phyloP scores from a whole-genome alignment of 2,888 invertebrate species.

The Papilio protenor region DNA sequence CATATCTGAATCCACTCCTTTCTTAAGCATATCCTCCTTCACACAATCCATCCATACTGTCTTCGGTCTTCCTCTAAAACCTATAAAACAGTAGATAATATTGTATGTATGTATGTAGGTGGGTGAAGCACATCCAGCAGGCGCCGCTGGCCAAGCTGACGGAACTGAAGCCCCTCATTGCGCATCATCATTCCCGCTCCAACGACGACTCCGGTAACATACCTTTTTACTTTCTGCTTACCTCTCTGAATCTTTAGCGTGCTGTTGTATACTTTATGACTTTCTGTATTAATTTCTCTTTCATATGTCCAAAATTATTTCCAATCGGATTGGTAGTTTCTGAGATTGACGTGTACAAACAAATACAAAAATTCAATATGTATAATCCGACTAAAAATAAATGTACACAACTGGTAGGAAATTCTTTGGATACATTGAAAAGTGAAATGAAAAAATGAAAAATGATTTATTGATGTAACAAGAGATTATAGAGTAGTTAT shows the following conservation, averaged over 20 bases:
- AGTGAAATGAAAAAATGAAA: too few species aligned
- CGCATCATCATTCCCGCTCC: conserved; percentile 62
- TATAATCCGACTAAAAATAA: too few species aligned
- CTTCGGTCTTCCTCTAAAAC: too few species aligned
- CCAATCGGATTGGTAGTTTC: not conserved
- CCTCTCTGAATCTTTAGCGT: not conserved
- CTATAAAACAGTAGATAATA: not conserved
- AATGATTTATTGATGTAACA: too few species aligned
- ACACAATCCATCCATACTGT: too few species aligned
- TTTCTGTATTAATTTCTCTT: not conserved
- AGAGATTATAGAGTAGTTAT: too few species aligned
- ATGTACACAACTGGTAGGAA: too few species aligned
- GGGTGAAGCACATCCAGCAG: conserved; percentile 77
- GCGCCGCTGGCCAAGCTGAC: conserved; percentile 72
- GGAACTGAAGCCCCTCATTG: conserved; percentile 61
- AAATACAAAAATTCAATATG: not conserved
- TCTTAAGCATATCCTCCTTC: too few species aligned
- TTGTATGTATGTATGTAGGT: conserved; percentile 56
- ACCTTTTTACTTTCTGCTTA: not conserved
- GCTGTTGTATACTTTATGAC: not conserved
- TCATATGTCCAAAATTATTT: not conserved
- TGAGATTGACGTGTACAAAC: not conserved
- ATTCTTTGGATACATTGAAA: too few species aligned
- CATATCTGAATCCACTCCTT: too few species aligned
- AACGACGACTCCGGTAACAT: conserved; percentile 69